Base-by-base conservation (phyloP, 1,140 invertebrate species). In the Camponotus floridanus region DNA sequence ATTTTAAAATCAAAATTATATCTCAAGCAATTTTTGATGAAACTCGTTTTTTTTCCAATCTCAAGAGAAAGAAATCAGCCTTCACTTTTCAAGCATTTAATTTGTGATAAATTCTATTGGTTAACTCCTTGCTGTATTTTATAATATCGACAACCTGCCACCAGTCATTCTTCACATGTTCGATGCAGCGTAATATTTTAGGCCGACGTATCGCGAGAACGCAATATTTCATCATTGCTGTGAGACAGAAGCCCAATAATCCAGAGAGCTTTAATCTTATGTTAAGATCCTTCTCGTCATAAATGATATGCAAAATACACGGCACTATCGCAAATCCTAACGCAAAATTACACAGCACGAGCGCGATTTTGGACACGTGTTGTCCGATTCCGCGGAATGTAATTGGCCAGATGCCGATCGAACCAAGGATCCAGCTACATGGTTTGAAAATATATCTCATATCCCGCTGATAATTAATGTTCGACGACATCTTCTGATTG, bases 81-180 rank as follows among this genome's bases (percentile, higher is more conserved):
- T 0, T 1, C 26, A 73, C 4, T 45, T 45, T 1, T 57, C 4
- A 42, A n/a, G 26, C 26, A 26, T 26, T 26, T 3, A 13, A 4
- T 65, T 33, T 3, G 11, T 7, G 26, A 71, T 18, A 42, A 45
- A 45, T 45, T 71, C 26, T 21, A 4, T 6, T 7, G 13, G 3
- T 73, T 36, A 9, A 42, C 13, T 55, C 0, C 18, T 51, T 71
- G 59, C n/a, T n/a, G 5, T 15, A 71, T n/a, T 81, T 71, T 51
- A 39, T 5, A 26, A 8, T 33, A 81, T 81, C 5, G 2, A 65
- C 26, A 21, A 88, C 73, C 73, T 85, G 39, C 51, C 51, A 65
- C 88, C 88, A 91, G 42, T 91, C 90, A 31, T n/a, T 21, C 11
- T 83, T 84, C 2, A 91, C 51, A 13, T 88, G 88, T 21, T 88